Evolutionary conservation across 2,888 invertebrate species (phyloP).

Genomic region (Aelia acuminata): DNA sequence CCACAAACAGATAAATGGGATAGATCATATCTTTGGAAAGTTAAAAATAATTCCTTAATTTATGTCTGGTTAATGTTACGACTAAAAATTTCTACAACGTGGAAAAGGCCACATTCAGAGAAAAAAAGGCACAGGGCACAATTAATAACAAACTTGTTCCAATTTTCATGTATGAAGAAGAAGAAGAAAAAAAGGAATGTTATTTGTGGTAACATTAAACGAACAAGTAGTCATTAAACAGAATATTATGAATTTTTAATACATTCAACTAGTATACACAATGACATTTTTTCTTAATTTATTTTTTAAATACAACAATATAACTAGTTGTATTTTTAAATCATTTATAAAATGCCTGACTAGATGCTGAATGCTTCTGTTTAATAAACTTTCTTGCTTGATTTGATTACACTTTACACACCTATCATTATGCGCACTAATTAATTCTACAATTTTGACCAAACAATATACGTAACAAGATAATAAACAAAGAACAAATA

Average conservation of each 20-base stretch:
- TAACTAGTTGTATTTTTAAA: conserved; percentile 52
- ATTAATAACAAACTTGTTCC: conserved; percentile 60
- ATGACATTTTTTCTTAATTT: conserved; percentile 49
- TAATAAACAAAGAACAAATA: conserved; percentile 60
- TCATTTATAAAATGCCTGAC: conserved; percentile 59
- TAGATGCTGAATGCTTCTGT: conserved; percentile 60
- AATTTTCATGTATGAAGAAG: conserved; percentile 59
- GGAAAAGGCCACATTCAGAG: conserved; percentile 59
- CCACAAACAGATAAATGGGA: not conserved
- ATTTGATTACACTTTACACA: conserved; percentile 60
- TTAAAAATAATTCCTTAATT: conserved; percentile 57
- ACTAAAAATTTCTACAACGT: conserved; percentile 58
- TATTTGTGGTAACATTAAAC: conserved; percentile 58
- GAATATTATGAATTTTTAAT: conserved; percentile 56
- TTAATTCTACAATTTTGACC: conserved; percentile 45
- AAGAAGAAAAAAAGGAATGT: conserved; percentile 60
- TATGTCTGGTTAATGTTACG: conserved; percentile 44
- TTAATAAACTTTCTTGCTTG: conserved; percentile 59
- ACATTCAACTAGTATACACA: conserved; percentile 60
- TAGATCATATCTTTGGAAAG: conserved; percentile 47
- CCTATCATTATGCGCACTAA: conserved; percentile 56
- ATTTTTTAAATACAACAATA: conserved; percentile 53
- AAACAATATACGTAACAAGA: conserved; percentile 57
- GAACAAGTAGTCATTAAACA: conserved; percentile 58
- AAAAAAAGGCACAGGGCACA: conserved; percentile 59